phyloP scores from a whole-genome alignment of 2,888 invertebrate species.

The Biston stratarius region DNA sequence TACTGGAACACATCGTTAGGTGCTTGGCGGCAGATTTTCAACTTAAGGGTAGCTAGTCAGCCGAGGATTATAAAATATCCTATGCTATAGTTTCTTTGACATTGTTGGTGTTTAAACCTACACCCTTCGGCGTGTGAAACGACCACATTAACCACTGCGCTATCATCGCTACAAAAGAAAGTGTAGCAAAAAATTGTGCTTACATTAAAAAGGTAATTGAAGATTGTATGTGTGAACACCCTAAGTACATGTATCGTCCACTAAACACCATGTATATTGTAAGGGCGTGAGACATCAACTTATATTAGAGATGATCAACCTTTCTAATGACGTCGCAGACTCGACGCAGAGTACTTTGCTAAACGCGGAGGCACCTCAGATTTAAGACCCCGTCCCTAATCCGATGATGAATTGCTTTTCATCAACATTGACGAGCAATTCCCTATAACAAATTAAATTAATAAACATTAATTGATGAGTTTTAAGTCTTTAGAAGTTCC shows the following conservation, averaged over 20 bases:
- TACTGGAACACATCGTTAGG: too few relatives aligned
- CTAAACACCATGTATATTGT: not conserved
- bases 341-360: slow-evolving; percentile 3
- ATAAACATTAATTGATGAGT: slow-evolving; percentile 37
- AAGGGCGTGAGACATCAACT: not conserved
- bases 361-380: slow-evolving; percentile 9
- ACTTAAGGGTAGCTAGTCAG: too few relatives aligned
- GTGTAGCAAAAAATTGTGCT: too few relatives aligned
- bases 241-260: not conserved
- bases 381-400: slow-evolving; percentile 24
- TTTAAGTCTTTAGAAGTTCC: slow-evolving; percentile 12
- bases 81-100: too few relatives aligned
- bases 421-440: slow-evolving; percentile 31
- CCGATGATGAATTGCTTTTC: slow-evolving; percentile 36
- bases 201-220: not conserved
- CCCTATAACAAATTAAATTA: slow-evolving; percentile 37
- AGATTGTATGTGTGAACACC: too few relatives aligned
- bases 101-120: too few relatives aligned
- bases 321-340: slow-evolving; percentile 5
- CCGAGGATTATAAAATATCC: too few relatives aligned
- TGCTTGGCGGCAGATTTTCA: too few relatives aligned
- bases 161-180: too few relatives aligned
- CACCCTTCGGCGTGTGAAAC: too few relatives aligned
- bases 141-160: too few relatives aligned
- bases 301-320: slow-evolving; percentile 8